Evolutionary conservation across 2,113 vertebrate genomes (phyloP).

Genomic region (Trichechus manatus): DNA sequence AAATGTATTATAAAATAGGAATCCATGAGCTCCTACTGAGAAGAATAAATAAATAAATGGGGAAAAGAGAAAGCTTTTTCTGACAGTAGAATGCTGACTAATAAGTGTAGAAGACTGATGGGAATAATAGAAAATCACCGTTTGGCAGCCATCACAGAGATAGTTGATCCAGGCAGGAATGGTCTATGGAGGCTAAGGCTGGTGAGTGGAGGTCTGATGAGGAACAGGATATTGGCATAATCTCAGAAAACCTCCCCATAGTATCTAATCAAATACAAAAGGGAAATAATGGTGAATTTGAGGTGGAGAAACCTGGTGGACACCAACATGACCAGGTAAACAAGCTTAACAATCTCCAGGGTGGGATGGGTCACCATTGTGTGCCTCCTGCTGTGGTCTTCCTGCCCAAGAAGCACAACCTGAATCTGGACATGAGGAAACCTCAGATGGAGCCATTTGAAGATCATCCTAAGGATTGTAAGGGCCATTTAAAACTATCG

Average conservation of each 20-base stretch:
- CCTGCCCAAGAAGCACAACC: not conserved
- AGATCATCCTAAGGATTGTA: not conserved
- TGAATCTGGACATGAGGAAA: not conserved
- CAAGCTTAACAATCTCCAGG: not conserved
- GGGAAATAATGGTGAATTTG: not conserved
- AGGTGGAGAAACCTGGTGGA: not conserved
- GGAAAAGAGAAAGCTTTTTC: not conserved
- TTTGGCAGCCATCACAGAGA: not conserved
- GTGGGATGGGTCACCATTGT: too few species aligned
- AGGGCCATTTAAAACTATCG: not conserved
- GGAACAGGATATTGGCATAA: not conserved
- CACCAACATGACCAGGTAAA: accelerated
- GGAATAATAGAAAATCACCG: not conserved
- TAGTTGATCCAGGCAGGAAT: not conserved
- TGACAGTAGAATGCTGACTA: not conserved
- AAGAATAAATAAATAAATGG: not conserved
- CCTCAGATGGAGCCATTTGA: not conserved
- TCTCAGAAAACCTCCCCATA: not conserved
- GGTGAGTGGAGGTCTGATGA: not conserved
- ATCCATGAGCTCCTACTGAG: not conserved
- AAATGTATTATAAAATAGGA: constrained; percentile 37
- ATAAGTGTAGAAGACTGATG: not conserved
- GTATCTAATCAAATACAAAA: not conserved
- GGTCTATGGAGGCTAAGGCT: not conserved
- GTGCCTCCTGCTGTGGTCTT: not conserved